A percentile compares a stretch with the other conserved stretches of the same genome.
Conservation (phyloP, 2,113 vertebrate species). For the Xyrauchen texanus region DNA sequence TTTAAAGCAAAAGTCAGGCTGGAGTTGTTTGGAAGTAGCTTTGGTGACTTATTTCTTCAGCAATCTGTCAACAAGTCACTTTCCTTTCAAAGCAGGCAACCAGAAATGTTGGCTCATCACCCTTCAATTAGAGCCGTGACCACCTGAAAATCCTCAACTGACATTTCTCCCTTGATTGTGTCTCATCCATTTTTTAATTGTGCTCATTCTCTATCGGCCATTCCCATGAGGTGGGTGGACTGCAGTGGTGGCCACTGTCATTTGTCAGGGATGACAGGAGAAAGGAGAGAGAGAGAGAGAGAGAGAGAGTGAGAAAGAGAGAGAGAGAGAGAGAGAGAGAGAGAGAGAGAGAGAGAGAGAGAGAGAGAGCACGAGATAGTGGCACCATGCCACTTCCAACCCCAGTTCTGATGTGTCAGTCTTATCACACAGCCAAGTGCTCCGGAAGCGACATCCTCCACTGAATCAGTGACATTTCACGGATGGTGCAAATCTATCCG, state of each 20-base stretch:
- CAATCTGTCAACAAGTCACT: conserved; percentile 47
- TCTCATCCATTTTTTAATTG: conserved; percentile 82
- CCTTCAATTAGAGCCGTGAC: conserved; percentile 58
- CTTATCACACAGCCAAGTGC: conserved; percentile 80
- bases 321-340: conserved; percentile 15
- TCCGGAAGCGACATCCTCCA: conserved; percentile 82
- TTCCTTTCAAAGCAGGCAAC: conserved; percentile 54
- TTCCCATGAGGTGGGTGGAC: conserved; percentile 70
- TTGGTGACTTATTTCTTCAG: not conserved
- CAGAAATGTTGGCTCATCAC: conserved; percentile 54
- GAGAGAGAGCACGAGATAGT: conserved; percentile 4
- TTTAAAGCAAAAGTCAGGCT: not conserved
- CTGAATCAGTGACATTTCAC: conserved; percentile 86
- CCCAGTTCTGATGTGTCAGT: conserved; percentile 76
- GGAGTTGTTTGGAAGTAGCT: conserved; percentile 9
- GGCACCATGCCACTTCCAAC: conserved; percentile 71
- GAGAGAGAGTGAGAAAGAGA: no score
- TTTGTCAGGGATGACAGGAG: conserved; percentile 77
- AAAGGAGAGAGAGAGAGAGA: conserved; percentile 49
- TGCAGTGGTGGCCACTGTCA: conserved; percentile 77
- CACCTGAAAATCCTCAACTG: conserved; percentile 74
- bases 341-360: conserved; percentile 32
- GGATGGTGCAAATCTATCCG: conserved; percentile 83
- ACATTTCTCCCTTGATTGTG: conserved; percentile 74
- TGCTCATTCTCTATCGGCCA: conserved; percentile 66